Conservation (phyloP, 37 sponge, comb jelly and placozoan genomes). For the Crambe crambe region DNA sequence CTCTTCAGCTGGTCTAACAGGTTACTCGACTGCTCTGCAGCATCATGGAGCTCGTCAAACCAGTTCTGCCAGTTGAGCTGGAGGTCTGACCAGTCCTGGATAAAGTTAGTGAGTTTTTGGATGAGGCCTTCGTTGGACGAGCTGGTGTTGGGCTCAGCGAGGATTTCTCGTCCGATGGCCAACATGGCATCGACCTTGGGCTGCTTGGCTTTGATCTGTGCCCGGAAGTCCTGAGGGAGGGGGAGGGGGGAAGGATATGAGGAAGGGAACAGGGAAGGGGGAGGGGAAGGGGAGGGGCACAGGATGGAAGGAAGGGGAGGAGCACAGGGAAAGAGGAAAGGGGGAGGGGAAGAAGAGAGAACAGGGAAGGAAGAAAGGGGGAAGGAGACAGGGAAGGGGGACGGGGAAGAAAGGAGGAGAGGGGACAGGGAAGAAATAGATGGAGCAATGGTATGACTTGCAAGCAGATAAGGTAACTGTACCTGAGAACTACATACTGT, state of each 20-base stretch:
- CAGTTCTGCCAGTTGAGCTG: constrained; percentile 81
- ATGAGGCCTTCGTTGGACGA: constrained; percentile 53
- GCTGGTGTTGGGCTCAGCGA: constrained; percentile 55
- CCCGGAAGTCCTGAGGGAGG: constrained; percentile 38
- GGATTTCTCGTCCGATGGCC: constrained; percentile 51
- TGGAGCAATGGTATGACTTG: too few species aligned
- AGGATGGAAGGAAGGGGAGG: not conserved
- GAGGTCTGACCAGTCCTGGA: constrained; percentile 70
- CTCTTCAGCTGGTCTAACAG: constrained; percentile 37
- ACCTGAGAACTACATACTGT: too few species aligned
- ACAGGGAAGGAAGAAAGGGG: not conserved
- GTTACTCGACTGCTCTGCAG: constrained; percentile 41
- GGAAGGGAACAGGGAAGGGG: not conserved
- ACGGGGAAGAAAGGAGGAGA: too few species aligned
- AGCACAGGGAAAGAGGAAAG: not conserved
- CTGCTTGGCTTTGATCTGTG: constrained; percentile 43
- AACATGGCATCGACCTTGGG: constrained; percentile 56
- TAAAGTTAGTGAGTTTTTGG: constrained; percentile 52
- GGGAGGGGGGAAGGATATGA: not conserved
- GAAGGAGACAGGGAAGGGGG: not conserved
- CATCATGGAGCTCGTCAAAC: constrained; percentile 67
- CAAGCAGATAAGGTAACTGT: too few species aligned
- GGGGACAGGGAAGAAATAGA: too few species aligned
- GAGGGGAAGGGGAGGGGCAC: not conserved
- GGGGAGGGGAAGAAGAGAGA: not conserved